These are phyloP conservation scores for Champsocephalus gunnari DNA, from an alignment of 2,797 vertebrate species.

Conservation along the genomic window DNA sequence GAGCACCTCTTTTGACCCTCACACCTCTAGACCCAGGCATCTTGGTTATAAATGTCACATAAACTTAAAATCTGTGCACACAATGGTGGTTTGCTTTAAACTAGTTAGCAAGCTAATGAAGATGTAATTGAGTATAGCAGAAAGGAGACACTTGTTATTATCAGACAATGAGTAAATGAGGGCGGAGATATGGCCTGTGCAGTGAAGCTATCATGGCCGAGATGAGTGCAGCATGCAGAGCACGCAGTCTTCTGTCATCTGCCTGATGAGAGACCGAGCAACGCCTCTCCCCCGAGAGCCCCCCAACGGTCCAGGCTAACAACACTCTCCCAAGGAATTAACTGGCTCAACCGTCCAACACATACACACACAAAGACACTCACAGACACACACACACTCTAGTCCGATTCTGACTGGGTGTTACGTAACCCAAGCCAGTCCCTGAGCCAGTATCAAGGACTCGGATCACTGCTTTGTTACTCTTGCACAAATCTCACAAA, in stretches of 20 bases:
- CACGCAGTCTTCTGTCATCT: constrained; percentile 71
- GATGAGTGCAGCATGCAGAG: constrained; percentile 71
- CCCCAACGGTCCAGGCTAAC: constrained; percentile 72
- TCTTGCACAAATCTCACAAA: constrained; percentile 35
- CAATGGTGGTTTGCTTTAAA: constrained; percentile 70
- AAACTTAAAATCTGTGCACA: constrained; percentile 62
- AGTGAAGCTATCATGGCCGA: constrained; percentile 55
- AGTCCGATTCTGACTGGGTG: constrained; percentile 39
- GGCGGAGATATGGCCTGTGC: constrained; percentile 73
- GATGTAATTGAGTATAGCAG: constrained; percentile 78
- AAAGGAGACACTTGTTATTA: constrained; percentile 78
- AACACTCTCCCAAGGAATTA: constrained; percentile 74
- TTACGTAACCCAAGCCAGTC: constrained; percentile 55
- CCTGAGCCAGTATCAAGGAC: constrained; percentile 57
- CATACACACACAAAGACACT: constrained; percentile 8
- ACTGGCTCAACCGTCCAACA: constrained; percentile 47
- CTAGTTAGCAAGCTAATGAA: constrained; percentile 76
- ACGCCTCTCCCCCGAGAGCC: constrained; percentile 69
- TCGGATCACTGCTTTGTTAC: constrained; percentile 61
- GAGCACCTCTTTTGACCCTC: constrained; percentile 38
- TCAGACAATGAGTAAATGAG: constrained; percentile 80
- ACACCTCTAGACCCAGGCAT: constrained; percentile 62
- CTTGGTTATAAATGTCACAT: constrained; percentile 73
- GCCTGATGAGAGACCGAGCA: constrained; percentile 72
- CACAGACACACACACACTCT: background rate